These are phyloP conservation scores for Sphyrna mokarran DNA, from an alignment of 2,113 vertebrate genomes.

Conservation along the genomic window DNA sequence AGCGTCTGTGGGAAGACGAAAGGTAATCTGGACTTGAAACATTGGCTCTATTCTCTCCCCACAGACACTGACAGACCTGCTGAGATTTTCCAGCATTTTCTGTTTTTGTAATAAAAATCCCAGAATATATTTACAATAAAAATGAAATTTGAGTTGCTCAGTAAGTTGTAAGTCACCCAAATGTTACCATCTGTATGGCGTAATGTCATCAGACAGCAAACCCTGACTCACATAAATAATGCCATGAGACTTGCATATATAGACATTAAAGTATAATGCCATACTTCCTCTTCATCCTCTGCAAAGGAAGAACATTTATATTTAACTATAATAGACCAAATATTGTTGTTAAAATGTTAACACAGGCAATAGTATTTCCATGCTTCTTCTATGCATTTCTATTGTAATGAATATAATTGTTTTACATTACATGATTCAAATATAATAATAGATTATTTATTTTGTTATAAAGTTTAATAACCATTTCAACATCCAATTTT, in stretches of 20 bases:
- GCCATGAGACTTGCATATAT: neutral
- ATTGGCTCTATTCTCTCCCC: too few species aligned
- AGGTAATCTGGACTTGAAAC: too few species aligned
- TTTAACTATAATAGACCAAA: neutral
- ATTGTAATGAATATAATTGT: neutral
- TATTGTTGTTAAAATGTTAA: neutral
- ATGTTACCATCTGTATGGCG: neutral
- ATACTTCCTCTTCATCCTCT: neutral
- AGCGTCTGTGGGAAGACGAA: too few species aligned
- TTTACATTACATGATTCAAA: neutral
- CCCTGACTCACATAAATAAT: neutral
- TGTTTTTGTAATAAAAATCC: too few species aligned
- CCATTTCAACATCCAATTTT: neutral
- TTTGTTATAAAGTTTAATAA: neutral
- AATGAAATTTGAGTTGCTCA: neutral
- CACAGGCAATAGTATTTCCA: neutral
- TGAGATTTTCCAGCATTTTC: too few species aligned
- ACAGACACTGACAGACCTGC: too few species aligned
- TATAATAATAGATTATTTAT: neutral
- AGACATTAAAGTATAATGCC: neutral
- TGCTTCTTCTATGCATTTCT: neutral
- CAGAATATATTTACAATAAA: neutral
- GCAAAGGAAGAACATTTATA: neutral
- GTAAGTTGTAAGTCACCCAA: neutral
- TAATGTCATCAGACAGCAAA: neutral